Percentiles rank a stretch among this genome's conserved stretches.
Evolutionary conservation across 2,113 vertebrate species (phyloP).

Genomic region (Atlantisia rogersi): DNA sequence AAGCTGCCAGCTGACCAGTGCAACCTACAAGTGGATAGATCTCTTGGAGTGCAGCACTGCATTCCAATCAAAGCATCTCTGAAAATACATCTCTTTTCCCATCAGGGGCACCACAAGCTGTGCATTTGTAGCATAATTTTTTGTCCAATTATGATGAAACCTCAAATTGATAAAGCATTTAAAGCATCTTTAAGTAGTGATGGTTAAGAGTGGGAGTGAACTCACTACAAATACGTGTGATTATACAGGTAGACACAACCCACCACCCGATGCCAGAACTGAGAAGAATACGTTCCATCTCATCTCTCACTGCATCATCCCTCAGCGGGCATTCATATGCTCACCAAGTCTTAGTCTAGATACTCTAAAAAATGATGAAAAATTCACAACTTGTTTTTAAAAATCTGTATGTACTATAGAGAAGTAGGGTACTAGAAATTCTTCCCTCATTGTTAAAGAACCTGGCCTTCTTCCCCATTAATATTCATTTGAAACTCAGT

Average conservation of each 20-base stretch:
- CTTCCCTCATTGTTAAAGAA: neutral
- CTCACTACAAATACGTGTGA: neutral
- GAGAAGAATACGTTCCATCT: neutral
- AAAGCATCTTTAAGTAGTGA: neutral
- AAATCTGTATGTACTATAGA: neutral
- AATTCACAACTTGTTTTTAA: neutral
- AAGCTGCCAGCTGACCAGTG: neutral
- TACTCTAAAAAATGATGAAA: neutral
- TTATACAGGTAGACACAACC: neutral
- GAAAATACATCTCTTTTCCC: neutral
- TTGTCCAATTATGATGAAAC: neutral
- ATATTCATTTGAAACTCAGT: slow-evolving; percentile 1
- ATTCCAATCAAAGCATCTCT: neutral
- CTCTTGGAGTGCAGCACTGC: neutral
- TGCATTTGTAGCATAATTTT: neutral
- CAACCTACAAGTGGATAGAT: neutral
- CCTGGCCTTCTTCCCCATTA: neutral
- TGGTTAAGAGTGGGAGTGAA: neutral
- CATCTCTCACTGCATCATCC: neutral
- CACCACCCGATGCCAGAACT: neutral
- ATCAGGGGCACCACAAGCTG: neutral
- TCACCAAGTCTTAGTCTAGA: neutral
- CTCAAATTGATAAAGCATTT: neutral
- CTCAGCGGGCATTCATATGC: neutral
- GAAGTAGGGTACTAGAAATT: neutral